Evolutionary conservation across 2,888 invertebrate genomes (phyloP).

Genomic region (Scelioninae gen. 2): DNA sequence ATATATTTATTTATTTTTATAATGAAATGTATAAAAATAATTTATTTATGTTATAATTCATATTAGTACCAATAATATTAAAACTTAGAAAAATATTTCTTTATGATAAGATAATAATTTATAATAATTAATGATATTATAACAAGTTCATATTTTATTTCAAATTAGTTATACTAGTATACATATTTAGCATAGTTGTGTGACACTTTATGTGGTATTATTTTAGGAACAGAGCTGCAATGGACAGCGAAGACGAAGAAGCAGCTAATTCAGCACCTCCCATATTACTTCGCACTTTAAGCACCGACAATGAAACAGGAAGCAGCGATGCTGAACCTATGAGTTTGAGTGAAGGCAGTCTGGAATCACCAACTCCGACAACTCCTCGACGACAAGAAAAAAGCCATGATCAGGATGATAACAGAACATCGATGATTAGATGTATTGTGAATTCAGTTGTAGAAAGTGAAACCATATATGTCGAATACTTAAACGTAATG

Average conservation of each 20-base stretch:
- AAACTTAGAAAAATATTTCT: no score
- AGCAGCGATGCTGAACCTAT: slow-evolving; percentile 74
- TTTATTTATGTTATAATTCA: no score
- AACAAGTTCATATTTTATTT: neutral
- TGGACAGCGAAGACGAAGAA: slow-evolving; percentile 74
- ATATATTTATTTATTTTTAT: slow-evolving; percentile 1
- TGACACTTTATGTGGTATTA: slow-evolving; percentile 41
- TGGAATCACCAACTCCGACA: slow-evolving; percentile 74
- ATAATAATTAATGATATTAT: no score
- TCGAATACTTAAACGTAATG: slow-evolving; percentile 92
- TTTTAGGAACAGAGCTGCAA: slow-evolving; percentile 71
- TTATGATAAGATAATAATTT: no score
- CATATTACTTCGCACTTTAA: slow-evolving; percentile 72
- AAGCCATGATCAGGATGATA: slow-evolving; percentile 83
- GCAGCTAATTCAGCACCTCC: slow-evolving; percentile 73
- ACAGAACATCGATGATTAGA: slow-evolving; percentile 90
- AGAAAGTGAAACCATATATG: slow-evolving; percentile 93
- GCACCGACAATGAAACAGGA: slow-evolving; percentile 74
- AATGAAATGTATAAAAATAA: no score
- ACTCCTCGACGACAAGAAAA: slow-evolving; percentile 74
- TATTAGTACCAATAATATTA: no score
- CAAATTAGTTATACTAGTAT: no score
- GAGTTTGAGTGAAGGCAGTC: slow-evolving; percentile 73
- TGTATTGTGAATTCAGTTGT: slow-evolving; percentile 93
- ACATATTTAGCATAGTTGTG: no score